Evolutionary conservation across 2,888 invertebrate genomes (phyloP), one percentile per base, ranked within the genome.

Genomic region (Protonemura montana): DNA sequence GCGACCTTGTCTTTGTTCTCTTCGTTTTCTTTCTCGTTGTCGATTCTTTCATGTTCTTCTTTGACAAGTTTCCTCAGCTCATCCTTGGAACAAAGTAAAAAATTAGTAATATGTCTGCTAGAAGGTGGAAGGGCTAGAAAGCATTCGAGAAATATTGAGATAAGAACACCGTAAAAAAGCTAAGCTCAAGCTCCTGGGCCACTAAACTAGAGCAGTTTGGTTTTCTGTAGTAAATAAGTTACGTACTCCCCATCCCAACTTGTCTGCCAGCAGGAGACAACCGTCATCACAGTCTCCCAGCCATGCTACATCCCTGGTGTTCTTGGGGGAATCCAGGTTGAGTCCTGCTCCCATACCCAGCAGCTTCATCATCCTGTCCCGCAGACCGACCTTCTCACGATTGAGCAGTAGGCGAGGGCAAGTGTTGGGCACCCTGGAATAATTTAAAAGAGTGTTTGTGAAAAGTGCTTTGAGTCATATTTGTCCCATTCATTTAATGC

Each of bases 401-500:
- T 98, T 98, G 77, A 99, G 97, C 26, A 98, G 93, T 30, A 98
- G 91, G 10, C 98, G 93, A 0, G 98, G 96, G 90, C 96, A 96
- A 90, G 93, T 94, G 0, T 94, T 92, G 0, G 94, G 94, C 0
- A 96, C 95, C 87, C 95, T 95, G 88, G 21, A 89, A 89, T 82
- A 2, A 42, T 21, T 6, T n/a, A 5, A 7, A 30, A 21, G 30
- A 28, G 29, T 29, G 30, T 82, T 35, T 35, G 35, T 35, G 3
- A 35, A 3, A 10, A 35, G 35, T 10, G 3, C 35, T 6, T 10
- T 10, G 10, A 35, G 35, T 35, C 35, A 35, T 35, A 3, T n/a
- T 6, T 6, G 35, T 35, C 35, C 35, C 10, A 35, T 3, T 35
- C 10, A 35, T 35, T 35, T 35, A 35, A 3, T 35, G 5, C 35